Percentiles rank a stretch among this genome's conserved stretches.
Evolutionary conservation across 2,113 vertebrate genomes (phyloP).

Genomic region (Desmodus rotundus): DNA sequence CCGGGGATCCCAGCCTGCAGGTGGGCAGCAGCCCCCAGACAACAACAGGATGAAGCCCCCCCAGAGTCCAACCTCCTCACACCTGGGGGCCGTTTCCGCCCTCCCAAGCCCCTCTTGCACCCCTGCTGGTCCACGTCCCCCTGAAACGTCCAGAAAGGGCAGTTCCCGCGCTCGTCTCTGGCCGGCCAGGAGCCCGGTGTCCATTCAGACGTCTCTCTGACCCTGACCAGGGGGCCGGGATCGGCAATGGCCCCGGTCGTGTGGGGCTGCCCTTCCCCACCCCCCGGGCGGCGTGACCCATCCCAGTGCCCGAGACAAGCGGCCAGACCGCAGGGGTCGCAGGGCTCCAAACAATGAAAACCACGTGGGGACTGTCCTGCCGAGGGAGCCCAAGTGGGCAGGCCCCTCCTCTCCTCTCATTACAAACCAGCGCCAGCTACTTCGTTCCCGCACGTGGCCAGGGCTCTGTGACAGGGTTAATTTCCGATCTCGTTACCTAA

Average conservation of each 20-base stretch:
- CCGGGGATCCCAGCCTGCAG: neutral
- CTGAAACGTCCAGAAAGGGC: neutral
- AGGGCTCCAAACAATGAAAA: rapidly evolving
- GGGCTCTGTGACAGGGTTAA: neutral
- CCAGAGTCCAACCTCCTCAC: rapidly evolving
- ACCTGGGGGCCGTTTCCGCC: neutral
- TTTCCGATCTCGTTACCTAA: conserved; percentile 10
- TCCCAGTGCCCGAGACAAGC: rapidly evolving
- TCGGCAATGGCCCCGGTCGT: rapidly evolving
- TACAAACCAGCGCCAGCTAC: rapidly evolving
- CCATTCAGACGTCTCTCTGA: neutral
- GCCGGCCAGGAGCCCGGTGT: neutral
- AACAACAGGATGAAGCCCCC: neutral
- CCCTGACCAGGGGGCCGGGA: neutral
- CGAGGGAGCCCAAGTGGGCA: rapidly evolving
- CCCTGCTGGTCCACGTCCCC: rapidly evolving
- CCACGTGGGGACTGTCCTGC: rapidly evolving
- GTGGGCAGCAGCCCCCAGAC: rapidly evolving
- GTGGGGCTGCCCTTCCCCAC: rapidly evolving
- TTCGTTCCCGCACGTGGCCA: rapidly evolving
- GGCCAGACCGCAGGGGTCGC: rapidly evolving
- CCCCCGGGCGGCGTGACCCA: rapidly evolving
- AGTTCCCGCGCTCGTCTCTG: rapidly evolving
- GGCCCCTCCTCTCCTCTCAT: rapidly evolving
- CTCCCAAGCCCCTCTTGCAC: neutral